A percentile compares a stretch with the other conserved stretches of the same genome.
phyloP scores from a whole-genome alignment of 2,888 invertebrate genomes.

The Lymantria dispar region DNA sequence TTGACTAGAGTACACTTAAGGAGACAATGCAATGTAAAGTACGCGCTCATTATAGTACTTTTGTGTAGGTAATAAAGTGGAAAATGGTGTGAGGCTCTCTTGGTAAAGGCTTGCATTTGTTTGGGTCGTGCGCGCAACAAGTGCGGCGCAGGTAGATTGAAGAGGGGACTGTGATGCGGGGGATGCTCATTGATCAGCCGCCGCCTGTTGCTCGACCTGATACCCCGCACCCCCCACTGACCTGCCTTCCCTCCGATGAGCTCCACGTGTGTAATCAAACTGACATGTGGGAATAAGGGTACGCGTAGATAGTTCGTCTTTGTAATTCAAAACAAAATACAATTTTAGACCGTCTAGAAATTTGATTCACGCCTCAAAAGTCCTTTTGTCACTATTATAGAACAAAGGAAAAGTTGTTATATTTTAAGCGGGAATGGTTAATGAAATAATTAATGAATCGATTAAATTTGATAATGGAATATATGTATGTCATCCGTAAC shows the following conservation, averaged over 20 bases:
- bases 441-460: conserved; percentile 15
- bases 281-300: conserved; percentile 42
- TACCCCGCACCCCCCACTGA: conserved; percentile 39
- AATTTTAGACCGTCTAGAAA: conserved; percentile 10
- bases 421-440: conserved; percentile 7
- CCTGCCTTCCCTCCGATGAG: conserved; percentile 24
- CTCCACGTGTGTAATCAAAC: conserved; percentile 51
- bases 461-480: too few relatives aligned
- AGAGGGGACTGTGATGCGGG: conserved; percentile 39
- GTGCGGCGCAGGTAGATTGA: conserved; percentile 66
- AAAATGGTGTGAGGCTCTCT: conserved; percentile 6
- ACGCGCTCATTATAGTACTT: conserved; percentile 19
- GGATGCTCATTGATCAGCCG: conserved; percentile 71
- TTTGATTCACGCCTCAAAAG: conserved; percentile 6
- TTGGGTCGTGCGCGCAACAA: conserved; percentile 71
- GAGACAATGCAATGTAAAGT: conserved; percentile 30
- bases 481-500: too few relatives aligned
- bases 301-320: conserved; percentile 27
- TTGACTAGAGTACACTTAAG: conserved; percentile 17
- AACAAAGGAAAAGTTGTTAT: background rate
- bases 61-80: conserved; percentile 10
- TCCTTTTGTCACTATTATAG: background rate
- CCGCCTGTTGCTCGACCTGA: conserved; percentile 68
- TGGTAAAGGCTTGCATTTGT: conserved; percentile 27
- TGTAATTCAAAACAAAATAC: conserved; percentile 21